Conservation (phyloP, 2,797 vertebrate genomes). For the Crax fasciolata region DNA sequence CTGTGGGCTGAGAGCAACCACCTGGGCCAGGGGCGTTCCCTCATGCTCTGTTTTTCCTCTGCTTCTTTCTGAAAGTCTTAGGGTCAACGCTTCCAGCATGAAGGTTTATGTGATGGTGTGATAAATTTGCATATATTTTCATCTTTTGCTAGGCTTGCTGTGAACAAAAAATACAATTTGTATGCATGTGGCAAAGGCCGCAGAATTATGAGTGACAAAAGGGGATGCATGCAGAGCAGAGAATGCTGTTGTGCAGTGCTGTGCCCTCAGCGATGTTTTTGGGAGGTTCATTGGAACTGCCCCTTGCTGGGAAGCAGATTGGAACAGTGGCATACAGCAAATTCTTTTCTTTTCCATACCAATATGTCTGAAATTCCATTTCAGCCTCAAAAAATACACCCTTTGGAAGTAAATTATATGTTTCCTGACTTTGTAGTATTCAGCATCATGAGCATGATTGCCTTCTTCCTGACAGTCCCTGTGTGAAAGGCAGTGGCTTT, state of each 20-base stretch:
- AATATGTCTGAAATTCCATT: neutral
- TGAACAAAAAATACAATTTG: neutral
- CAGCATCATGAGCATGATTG: neutral
- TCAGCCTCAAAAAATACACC: neutral
- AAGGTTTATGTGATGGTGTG: rapidly evolving
- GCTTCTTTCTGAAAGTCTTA: neutral
- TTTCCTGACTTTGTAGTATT: neutral
- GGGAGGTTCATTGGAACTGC: neutral
- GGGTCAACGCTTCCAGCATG: rapidly evolving
- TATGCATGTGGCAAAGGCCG: neutral
- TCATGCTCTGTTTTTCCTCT: neutral
- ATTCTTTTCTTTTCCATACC: neutral
- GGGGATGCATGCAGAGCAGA: rapidly evolving
- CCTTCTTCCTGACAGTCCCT: neutral
- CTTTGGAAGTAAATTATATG: neutral
- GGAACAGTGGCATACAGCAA: neutral
- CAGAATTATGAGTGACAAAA: neutral
- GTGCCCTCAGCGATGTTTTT: rapidly evolving
- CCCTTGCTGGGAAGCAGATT: neutral
- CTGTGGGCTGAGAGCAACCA: neutral
- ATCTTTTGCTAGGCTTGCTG: neutral
- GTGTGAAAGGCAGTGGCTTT: neutral
- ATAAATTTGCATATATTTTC: neutral
- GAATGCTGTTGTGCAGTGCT: rapidly evolving
- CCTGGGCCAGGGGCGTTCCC: neutral